Percentiles rank a stretch among this genome's conserved stretches.
These are phyloP conservation scores for Microctonus aethiopoides DNA, from an alignment of 2,888 invertebrate species.

Conservation along the genomic window DNA sequence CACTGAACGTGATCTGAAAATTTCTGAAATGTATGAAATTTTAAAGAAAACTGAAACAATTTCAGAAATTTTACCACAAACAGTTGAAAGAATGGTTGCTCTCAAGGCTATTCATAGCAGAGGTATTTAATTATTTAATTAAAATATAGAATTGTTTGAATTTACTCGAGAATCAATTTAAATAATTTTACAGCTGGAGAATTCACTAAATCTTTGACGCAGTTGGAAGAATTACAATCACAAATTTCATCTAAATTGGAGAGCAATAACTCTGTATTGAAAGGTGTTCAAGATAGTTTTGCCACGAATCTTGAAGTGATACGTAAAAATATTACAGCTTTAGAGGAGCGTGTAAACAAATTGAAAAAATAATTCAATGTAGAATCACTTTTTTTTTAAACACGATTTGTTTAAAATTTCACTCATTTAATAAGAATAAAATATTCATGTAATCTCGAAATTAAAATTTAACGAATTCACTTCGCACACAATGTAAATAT, in stretches of 20 bases:
- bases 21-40: constrained; percentile 86
- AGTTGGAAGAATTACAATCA: constrained; percentile 81
- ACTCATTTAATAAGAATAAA: constrained; percentile 26
- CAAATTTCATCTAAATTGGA: constrained; percentile 78
- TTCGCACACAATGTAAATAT: constrained; percentile 19
- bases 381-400: background rate
- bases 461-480: constrained; percentile 12
- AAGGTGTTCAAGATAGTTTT: constrained; percentile 85
- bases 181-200: constrained; percentile 78
- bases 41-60: constrained; percentile 88
- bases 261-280: constrained; percentile 81
- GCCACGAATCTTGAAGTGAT: constrained; percentile 82
- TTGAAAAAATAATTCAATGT: constrained; percentile 67
- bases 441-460: constrained; percentile 21
- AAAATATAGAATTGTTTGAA: constrained; percentile 29
- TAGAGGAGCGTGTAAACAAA: constrained; percentile 79
- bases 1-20: constrained; percentile 77
- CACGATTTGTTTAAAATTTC: background rate
- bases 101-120: constrained; percentile 90
- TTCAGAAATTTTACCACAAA: constrained; percentile 80
- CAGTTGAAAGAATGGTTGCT: constrained; percentile 87
- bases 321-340: constrained; percentile 78
- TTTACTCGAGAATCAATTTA: constrained; percentile 21
- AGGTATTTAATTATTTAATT: constrained; percentile 70
- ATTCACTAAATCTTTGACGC: constrained; percentile 85